Evolutionary conservation across 2,888 invertebrate species (phyloP), one percentile per base, ranked within the genome.

Genomic region (Pachymerium ferrugineum): DNA sequence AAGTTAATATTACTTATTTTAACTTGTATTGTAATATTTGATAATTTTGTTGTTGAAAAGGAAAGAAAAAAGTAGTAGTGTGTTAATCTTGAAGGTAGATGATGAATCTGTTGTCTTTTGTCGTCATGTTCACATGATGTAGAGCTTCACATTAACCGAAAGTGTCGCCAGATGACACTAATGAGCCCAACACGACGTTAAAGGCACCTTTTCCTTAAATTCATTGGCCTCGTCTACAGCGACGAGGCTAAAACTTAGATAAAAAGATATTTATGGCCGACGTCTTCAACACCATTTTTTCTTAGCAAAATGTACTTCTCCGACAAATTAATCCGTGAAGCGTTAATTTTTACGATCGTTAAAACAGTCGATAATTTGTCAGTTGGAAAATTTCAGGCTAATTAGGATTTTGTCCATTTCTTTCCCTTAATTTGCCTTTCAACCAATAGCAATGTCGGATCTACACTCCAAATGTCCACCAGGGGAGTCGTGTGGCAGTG

Each of bases 121-220:
- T 62, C 62, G 62, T 25, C 62, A 28, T 62, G 62, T n/a, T 25
- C 22, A 62, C 62, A 62, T 62, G 62, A 62, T 62, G 62, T 62
- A 62, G 62, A 28, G 62, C 62, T 62, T 62, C 28, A 22, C 62
- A 62, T 62, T 62, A 62, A 62, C 62, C 62, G 62, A 62, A 62
- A 62, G 62, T 62, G 62, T 62, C 62, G 62, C 62, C 62, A 62
- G 62, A 62, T 62, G 62, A 62, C 62, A 62, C 62, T 62, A 62
- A 62, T 62, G 62, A 62, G 62, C 28, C 62, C 62, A 28, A 62
- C 62, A 62, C 62, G 62, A 62, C 62, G 62, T 62, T 62, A 62
- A 62, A 62, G 62, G n/a, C 62, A 62, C 25, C 62, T 62, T 62
- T 62, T 28, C 25, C 62, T 62, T 3, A 62, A 62, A 62, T 62